Percentiles rank a stretch among this genome's conserved stretches.
These are phyloP conservation scores for Lomographa bimaculata DNA, from an alignment of 2,888 invertebrate species.

Conservation along the genomic window DNA sequence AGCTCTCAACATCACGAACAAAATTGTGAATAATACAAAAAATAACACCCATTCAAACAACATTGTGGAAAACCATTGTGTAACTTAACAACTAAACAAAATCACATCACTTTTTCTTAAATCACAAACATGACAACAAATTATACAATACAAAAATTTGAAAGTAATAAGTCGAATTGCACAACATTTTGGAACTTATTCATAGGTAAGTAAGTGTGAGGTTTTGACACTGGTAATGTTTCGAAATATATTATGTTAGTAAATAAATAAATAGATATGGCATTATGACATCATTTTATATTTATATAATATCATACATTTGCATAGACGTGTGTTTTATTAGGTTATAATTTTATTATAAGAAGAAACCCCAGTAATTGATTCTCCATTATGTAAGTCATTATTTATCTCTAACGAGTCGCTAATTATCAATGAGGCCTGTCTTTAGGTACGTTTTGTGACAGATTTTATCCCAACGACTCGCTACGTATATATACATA, in stretches of 20 bases:
- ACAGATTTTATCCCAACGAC: no score
- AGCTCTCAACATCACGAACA: conserved; percentile 4
- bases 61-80: conserved; percentile 29
- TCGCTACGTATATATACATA: no score
- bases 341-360: no score
- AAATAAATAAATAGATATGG: conserved; percentile 4
- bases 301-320: not conserved
- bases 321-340: no score
- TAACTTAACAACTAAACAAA: conserved; percentile 46
- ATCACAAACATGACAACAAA: conserved; percentile 32
- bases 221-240: no score
- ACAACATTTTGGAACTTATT: not conserved
- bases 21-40: conserved; percentile 19
- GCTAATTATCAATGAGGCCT: no score
- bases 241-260: no score
- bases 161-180: conserved; percentile 3
- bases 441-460: no score
- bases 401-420: no score
- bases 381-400: no score
- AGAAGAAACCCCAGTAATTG: no score
- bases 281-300: conserved; percentile 2
- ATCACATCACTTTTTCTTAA: conserved; percentile 53
- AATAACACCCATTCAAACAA: conserved; percentile 21
- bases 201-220: no score
- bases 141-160: conserved; percentile 13